Base-by-base conservation (phyloP, 1,140 invertebrate species). In the Trypoxylus dichotomus region DNA sequence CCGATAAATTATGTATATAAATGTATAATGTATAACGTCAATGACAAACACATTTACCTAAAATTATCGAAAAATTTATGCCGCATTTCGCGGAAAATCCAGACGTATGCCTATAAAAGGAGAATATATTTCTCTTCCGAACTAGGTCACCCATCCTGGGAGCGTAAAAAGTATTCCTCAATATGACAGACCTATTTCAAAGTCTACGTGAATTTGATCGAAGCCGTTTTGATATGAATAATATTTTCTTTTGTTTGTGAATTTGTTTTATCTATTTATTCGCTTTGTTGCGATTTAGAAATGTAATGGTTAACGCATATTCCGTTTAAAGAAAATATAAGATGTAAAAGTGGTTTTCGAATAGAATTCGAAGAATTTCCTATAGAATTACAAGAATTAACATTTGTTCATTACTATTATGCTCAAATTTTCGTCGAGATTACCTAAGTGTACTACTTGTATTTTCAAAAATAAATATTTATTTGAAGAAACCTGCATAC, bases 161-260 rank as follows among this genome's bases (percentile, higher is more conserved):
- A 68, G 60, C 2, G 60, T 68, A 68, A 68, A 68, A 68, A 27
- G 27, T 27, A 68, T 68, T 68, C 19, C 24, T 68, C 60, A 68
- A 68, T 68, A 29, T 68, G 60, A 68, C 60, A 68, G 60, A 68
- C 60, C 60, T 68, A 68, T 68, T 68, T 68, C 60, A 27, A 68
- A 21, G 60, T 68, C 60, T 68, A 68, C 60, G 24, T 24, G 60
- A 27, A 68, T 68, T 68, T 68, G 60, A 68, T 68, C 60, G 60
- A 68, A 27, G 60, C 24, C 60, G 24, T 68, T 68, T 68, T 21
- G 21, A 29, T 68, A 10, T 27, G 21, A 68, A 68, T 68, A 68
- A 68, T 29, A 68, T 68, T 68, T 68, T 68, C 24, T 13, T 68
- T 68, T 68, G 21, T 68, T 68, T 27, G 60, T 27, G 60, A 68